Evolutionary conservation across 1,140 invertebrate species (phyloP).

Genomic region (Cecropterus lyciades): DNA sequence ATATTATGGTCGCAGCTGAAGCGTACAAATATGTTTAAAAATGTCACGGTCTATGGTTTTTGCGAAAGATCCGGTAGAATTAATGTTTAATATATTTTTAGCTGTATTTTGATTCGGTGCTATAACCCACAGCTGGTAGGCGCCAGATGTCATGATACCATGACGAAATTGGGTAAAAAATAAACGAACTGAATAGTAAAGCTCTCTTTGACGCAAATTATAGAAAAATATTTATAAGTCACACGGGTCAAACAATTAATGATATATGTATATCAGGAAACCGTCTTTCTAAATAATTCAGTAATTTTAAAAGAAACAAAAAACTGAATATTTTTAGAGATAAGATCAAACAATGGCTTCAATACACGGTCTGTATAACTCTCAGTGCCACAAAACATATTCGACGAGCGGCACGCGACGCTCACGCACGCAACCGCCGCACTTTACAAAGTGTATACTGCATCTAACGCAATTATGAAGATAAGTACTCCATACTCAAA

Average conservation of each 20-base stretch:
- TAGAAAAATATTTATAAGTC: too few species aligned
- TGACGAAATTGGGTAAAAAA: slow-evolving; percentile 6
- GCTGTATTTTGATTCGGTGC: neutral
- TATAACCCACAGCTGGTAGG: neutral
- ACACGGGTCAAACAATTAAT: too few species aligned
- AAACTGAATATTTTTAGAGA: slow-evolving; percentile 13
- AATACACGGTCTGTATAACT: slow-evolving; percentile 15
- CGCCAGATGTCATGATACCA: slow-evolving; percentile 6
- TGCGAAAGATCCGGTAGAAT: slow-evolving; percentile 8
- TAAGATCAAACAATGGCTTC: slow-evolving; percentile 24
- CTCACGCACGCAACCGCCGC: neutral
- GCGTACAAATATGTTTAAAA: too few species aligned
- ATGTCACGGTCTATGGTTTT: neutral
- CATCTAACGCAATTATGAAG: slow-evolving; percentile 6
- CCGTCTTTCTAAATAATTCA: slow-evolving; percentile 10
- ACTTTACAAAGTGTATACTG: neutral
- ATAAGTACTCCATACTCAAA: neutral
- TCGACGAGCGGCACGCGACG: slow-evolving; percentile 14
- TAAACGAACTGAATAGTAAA: too few species aligned
- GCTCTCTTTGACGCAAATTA: too few species aligned
- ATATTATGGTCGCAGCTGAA: too few species aligned
- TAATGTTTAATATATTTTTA: slow-evolving; percentile 5
- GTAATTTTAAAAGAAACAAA: slow-evolving; percentile 12
- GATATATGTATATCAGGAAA: neutral
- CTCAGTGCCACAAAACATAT: slow-evolving; percentile 19